Conservation (phyloP, 2,888 invertebrate genomes). For the Nemotelus pantherinus region DNA sequence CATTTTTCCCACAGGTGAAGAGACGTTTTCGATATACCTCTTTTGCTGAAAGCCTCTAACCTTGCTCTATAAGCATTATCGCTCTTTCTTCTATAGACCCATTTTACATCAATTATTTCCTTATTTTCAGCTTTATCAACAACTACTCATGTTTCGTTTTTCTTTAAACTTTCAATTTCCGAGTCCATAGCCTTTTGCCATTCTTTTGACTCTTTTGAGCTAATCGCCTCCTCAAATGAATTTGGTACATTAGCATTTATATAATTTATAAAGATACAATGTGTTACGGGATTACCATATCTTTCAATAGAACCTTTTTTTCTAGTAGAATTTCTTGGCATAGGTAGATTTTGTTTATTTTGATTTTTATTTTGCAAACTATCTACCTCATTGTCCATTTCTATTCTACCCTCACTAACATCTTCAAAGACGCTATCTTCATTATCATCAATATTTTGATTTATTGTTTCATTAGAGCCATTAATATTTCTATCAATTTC, state of each 20-base stretch:
- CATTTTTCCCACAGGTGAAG: constrained; percentile 52
- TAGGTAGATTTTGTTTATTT: constrained; percentile 14
- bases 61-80: constrained; percentile 52
- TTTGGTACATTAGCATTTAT: constrained; percentile 53
- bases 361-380: not conserved
- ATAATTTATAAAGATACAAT: constrained; percentile 54
- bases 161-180: constrained; percentile 55
- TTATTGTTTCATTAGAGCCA: constrained; percentile 7
- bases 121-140: constrained; percentile 53
- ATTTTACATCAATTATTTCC: constrained; percentile 55
- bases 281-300: constrained; percentile 50
- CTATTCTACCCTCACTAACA: constrained; percentile 37
- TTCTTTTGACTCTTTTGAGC: constrained; percentile 50
- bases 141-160: constrained; percentile 56
- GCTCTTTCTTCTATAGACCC: constrained; percentile 55
- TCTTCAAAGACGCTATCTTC: constrained; percentile 41
- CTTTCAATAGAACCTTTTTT: constrained; percentile 47
- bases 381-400: too few relatives aligned
- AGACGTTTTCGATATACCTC: constrained; percentile 37
- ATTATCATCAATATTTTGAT: constrained; percentile 45
- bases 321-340: constrained; percentile 32
- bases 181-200: constrained; percentile 55
- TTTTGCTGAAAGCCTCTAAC: constrained; percentile 46
- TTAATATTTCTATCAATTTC: constrained; percentile 46
- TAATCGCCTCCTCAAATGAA: constrained; percentile 56